Base-by-base conservation (phyloP, 2,888 invertebrate genomes). In the Drosophila lacicola region DNA sequence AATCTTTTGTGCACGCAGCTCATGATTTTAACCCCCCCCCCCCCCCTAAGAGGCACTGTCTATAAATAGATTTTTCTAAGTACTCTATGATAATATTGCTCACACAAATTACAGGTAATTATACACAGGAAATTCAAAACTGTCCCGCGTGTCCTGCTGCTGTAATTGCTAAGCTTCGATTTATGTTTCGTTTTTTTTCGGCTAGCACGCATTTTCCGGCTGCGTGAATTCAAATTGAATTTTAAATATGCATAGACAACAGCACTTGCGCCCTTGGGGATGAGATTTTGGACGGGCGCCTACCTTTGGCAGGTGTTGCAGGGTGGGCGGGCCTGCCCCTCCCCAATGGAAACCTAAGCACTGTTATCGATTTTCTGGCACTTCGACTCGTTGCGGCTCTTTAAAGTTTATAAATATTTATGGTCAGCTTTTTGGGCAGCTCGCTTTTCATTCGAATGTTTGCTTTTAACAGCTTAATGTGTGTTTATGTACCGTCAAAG, bases 161-260 rank as follows among this genome's bases (percentile, higher is more conserved):
- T 36, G 50, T 77, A 73, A 75, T 73, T 70, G 66, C 61, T 63
- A 29, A 60, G 50, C 73, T 73, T 69, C 70, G 75, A 73, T 69
- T 60, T 70, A 66, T 36, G 29, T 57, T 3, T 17, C 2, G 11
- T 21, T 4, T 9, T 29, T 17, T 3, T n/a, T 70, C 69, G 45
- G 66, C 63, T 56, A 53, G 60, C 75, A 80, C 84, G 82, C 74
- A 65, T 74, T 81, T 80, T 70, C 60, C 60, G 57, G 63, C 63
- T 56, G 61, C 66, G 56, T 76, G 72, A 79, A 82, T 78, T 81
- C 73, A 84, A 86, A 86, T 86, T 82, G 82, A 82, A 84, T 82
- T 86, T 86, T 84, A 86, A 86, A 87, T 81, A 86, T 86, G 75
- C 71, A 87, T 56, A 70, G 64, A 47, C 61, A 55, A 53, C 42